Conservation (phyloP, 2,888 invertebrate species). For the Exocentrus adspersus region DNA sequence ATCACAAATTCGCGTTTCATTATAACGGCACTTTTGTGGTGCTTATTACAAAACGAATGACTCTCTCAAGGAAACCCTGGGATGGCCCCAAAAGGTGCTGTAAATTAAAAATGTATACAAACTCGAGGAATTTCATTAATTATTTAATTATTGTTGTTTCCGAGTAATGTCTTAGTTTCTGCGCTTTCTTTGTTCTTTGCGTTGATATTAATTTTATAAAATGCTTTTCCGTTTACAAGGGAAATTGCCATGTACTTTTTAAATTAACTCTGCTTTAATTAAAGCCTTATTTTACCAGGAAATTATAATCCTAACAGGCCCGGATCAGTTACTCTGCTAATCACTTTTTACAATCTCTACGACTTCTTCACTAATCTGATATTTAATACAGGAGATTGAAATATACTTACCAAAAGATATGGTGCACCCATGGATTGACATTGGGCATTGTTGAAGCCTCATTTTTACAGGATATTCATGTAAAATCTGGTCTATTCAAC, state of each 20-base stretch:
- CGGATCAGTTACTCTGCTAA: not conserved
- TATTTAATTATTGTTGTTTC: slow-evolving; percentile 60
- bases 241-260: slow-evolving; percentile 38
- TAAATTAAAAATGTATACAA: slow-evolving; percentile 59
- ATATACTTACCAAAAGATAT: no score
- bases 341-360: no score
- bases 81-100: slow-evolving; percentile 55
- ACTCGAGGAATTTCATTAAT: slow-evolving; percentile 61
- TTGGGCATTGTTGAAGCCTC: no score
- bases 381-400: no score
- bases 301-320: slow-evolving; percentile 11
- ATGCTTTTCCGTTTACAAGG: slow-evolving; percentile 41
- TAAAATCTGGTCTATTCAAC: no score
- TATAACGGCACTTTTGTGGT: slow-evolving; percentile 49
- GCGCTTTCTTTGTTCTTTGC: slow-evolving; percentile 50
- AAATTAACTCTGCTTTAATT: slow-evolving; percentile 39
- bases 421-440: no score
- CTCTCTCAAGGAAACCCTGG: slow-evolving; percentile 34
- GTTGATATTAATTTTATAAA: slow-evolving; percentile 55
- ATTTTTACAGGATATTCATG: no score
- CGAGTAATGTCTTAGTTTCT: slow-evolving; percentile 51
- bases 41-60: slow-evolving; percentile 50
- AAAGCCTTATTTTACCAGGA: slow-evolving; percentile 35
- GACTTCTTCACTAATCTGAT: no score
- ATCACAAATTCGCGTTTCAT: slow-evolving; percentile 58